A percentile compares a stretch with the other conserved stretches of the same genome.
phyloP scores from a whole-genome alignment of 2,797 vertebrate genomes.

The Smutsia temminckii region DNA sequence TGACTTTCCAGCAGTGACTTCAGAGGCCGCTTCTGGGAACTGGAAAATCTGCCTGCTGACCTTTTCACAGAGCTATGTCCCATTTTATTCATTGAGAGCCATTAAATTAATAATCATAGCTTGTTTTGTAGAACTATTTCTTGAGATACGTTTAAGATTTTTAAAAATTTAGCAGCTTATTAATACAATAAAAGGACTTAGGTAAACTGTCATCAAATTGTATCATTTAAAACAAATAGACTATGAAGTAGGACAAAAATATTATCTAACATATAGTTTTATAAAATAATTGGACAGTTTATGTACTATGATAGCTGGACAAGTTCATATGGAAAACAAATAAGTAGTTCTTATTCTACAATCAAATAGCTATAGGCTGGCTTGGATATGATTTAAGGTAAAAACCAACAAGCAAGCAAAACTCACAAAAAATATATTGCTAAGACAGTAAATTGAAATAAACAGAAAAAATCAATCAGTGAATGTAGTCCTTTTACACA shows the following conservation, averaged over 20 bases:
- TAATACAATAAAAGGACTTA: neutral
- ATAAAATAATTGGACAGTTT: neutral
- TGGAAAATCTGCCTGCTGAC: neutral
- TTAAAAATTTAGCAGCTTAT: neutral
- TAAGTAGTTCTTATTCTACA: neutral
- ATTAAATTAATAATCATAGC: neutral
- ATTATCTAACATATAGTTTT: neutral
- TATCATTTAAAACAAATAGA: neutral
- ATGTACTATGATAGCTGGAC: neutral
- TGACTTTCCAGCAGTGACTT: neutral
- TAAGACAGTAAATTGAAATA: neutral
- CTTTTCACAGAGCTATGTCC: neutral
- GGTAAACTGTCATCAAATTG: neutral
- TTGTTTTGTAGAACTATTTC: neutral
- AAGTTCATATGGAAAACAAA: neutral
- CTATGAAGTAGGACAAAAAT: neutral
- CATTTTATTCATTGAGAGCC: neutral
- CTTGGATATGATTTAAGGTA: neutral
- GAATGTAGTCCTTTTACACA: neutral
- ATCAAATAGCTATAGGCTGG: neutral
- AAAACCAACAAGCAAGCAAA: neutral
- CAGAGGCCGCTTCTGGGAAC: neutral
- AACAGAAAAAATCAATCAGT: neutral
- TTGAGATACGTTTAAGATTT: neutral
- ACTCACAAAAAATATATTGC: neutral